Evolutionary conservation across 2,888 invertebrate species (phyloP), one percentile per base, ranked within the genome.

Genomic region (Poecilobothrus nobilitatus): DNA sequence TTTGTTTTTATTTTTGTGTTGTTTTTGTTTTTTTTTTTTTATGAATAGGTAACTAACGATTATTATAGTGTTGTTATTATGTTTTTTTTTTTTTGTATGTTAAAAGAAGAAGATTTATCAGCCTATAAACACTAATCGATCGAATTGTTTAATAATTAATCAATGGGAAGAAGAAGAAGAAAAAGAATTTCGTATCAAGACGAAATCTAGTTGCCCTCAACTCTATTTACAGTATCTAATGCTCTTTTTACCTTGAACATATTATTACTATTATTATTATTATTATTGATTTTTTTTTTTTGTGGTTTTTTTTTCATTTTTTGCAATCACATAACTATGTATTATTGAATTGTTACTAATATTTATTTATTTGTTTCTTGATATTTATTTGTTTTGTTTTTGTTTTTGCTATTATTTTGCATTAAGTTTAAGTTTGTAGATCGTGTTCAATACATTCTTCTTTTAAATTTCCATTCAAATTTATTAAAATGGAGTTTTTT

Each of bases 131-230:
- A 53, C 53, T 53, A 53, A 53, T 53, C 53, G 53, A 53, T 53
- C 53, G 53, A 53, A 53, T 53, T 53, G 53, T 53, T 53, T 53
- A 53, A 53, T 53, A 53, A 53, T 53, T 53, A 53, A 53, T 53
- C 53, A 53, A 53, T 53, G 53, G 18, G 18, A 18, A 18, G 18
- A 53, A 53, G 53, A 53, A 27, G 27, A 27, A 2, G 27, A 27
- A 27, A 5, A 27, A 27, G 53, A 53, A 53, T 53, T 53, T 53
- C 53, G 15, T 53, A 53, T 53, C 53, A n/a, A 53, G 53, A 53
- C 53, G 18, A 27, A 27, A 53, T 53, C 53, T 53, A 53, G 53
- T 53, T 53, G 18, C 53, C 53, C 53, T 53, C 53, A 53, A 53
- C 53, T 53, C 53, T 53, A 53, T 53, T 53, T 53, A 53, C 53